Evolutionary conservation across 2,797 vertebrate species (phyloP).

Genomic region (Cyclopterus lumpus): DNA sequence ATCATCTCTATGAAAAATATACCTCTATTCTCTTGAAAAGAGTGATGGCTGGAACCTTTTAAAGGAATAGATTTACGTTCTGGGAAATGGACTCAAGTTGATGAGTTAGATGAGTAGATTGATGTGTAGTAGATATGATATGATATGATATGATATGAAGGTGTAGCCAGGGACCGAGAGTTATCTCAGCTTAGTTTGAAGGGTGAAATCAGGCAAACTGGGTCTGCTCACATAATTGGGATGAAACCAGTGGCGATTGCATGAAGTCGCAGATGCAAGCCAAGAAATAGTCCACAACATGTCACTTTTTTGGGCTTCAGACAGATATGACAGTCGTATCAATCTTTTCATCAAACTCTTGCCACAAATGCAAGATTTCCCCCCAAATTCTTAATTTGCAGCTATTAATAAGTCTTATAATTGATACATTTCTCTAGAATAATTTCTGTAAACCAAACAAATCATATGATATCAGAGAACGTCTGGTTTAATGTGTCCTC

Average conservation of each 20-base stretch:
- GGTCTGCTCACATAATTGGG: not conserved
- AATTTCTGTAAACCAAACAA: not conserved
- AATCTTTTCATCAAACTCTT: not conserved
- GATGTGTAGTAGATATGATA: too few species aligned
- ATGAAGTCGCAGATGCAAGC: not conserved
- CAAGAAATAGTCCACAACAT: not conserved
- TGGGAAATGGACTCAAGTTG: not conserved
- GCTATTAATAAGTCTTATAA: not conserved
- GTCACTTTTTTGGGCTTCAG: not conserved
- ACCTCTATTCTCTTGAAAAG: slow-evolving; percentile 5
- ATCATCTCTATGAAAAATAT: slow-evolving; percentile 18
- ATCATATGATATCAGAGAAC: not conserved
- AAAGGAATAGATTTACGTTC: not conserved
- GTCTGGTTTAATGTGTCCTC: not conserved
- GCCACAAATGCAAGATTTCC: not conserved
- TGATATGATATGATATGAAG: too few species aligned
- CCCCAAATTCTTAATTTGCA: not conserved
- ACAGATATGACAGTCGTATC: not conserved
- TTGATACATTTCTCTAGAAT: not conserved
- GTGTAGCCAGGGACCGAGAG: not conserved
- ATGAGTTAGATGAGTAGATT: not conserved
- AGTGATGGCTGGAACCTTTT: not conserved
- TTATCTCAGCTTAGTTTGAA: not conserved
- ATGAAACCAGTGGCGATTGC: not conserved
- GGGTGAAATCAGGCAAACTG: not conserved